Base-by-base conservation (phyloP, 23 tunicate genomes). In the Oikopleura dioica region DNA sequence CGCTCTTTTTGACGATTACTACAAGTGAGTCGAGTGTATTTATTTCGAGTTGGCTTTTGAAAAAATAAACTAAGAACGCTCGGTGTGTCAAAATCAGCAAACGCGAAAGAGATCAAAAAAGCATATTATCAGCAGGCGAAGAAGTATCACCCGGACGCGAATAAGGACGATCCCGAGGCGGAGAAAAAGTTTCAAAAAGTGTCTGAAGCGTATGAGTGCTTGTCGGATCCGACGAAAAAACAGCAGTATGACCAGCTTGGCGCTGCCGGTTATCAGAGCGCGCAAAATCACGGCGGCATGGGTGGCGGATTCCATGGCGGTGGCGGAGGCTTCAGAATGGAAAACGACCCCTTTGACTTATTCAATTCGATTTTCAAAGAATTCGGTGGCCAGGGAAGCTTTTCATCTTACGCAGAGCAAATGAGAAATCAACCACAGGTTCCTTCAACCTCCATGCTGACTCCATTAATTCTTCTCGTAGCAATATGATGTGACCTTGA, bases 81-180 rank as follows among this genome's bases (percentile, higher is more conserved):
- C 68, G 84, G 82, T 1, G 79, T 84, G 1, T 34, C 59, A 1
- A 81, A 38, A 84, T 69, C 78, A 51, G 89, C 89, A 37, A 59
- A 83, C n/a, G 79, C 69, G 0, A 81, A 78, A 26, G 85, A 84
- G 35, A 84, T 84, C 50, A 84, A 84, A 69, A 36, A 36, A 24
- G 85, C 85, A 1, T 84, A 84, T 75, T 81, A 77, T 63, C 36
- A 69, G 5, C 68, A 77, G 1, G 89, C 89, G 1, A 84, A 84
- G 72, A 81, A 84, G 68, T 84, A 81, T 82, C 89, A 84, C 38
- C 89, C 89, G 1, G 89, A 84, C 69, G 38, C 85, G 12, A 84
- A 81, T 58, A 55, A 78, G 30, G 78, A 77, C 51, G 59, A 84
- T 55, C 58, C 37, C 76, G 76, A 51, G 12, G 78, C 85, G 2